Evolutionary conservation across 2,888 invertebrate species (phyloP).

Genomic region (Monoplex corrugatus): DNA sequence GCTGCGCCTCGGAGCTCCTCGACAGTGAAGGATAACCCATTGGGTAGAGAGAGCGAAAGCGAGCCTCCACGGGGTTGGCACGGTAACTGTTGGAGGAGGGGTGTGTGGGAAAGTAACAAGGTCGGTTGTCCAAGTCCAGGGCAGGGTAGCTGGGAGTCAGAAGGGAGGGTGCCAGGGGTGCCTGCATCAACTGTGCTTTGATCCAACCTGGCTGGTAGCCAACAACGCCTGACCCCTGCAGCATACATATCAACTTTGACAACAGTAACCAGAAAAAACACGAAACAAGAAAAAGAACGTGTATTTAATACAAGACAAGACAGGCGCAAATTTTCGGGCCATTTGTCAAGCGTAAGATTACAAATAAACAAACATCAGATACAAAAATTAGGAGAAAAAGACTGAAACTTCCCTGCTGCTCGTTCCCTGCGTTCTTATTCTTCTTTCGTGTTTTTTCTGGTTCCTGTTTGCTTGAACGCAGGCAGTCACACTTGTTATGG

Average conservation of each 20-base stretch:
- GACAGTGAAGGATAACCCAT: background rate
- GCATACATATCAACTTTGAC: background rate
- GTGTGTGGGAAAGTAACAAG: too few relatives aligned
- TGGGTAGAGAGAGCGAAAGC: slow-evolving; percentile 19
- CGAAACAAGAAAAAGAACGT: background rate
- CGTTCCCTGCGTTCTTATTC: too few relatives aligned
- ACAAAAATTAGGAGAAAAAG: background rate
- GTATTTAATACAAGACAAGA: background rate
- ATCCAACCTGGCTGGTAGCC: slow-evolving; percentile 11
- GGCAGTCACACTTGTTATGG: too few relatives aligned
- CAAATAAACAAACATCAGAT: background rate
- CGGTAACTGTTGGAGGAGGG: background rate
- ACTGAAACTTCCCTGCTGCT: background rate
- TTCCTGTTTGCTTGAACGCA: too few relatives aligned
- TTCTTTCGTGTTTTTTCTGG: too few relatives aligned
- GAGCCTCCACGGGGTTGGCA: background rate
- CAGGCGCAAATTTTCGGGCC: background rate
- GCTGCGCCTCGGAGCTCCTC: background rate
- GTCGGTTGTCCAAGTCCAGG: background rate
- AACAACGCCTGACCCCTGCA: background rate
- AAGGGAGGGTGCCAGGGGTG: background rate
- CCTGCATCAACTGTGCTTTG: background rate
- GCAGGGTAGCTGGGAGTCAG: background rate
- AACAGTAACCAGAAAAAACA: background rate
- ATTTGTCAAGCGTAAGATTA: background rate